Conservation (phyloP, 2,888 invertebrate species). For the Trichopoda pennipes region DNA sequence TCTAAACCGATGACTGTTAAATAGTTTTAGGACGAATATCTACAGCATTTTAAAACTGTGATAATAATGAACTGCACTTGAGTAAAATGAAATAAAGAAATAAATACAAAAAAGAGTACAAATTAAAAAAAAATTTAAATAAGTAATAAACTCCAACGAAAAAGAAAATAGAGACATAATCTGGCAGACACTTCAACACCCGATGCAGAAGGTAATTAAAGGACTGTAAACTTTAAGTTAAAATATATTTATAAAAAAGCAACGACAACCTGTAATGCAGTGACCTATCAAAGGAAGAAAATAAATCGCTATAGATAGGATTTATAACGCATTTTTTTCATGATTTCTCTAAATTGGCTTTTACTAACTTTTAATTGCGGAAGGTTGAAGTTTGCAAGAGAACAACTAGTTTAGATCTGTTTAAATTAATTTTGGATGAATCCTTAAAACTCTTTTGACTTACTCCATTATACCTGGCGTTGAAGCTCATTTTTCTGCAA, state of each 20-base stretch:
- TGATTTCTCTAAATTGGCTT: too few species aligned
- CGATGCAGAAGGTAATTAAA: not conserved
- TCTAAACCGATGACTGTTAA: constrained; percentile 68
- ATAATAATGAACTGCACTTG: constrained; percentile 56
- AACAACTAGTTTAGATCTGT: too few species aligned
- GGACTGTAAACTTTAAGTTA: not conserved
- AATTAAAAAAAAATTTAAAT: constrained; percentile 39
- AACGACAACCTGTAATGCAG: too few species aligned
- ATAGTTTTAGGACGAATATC: constrained; percentile 51
- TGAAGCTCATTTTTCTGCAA: too few species aligned
- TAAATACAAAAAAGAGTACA: constrained; percentile 20
- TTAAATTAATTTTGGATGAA: too few species aligned
- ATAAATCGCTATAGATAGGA: too few species aligned
- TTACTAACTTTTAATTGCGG: too few species aligned
- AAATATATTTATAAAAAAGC: not conserved
- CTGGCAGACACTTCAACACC: not conserved
- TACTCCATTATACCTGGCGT: too few species aligned
- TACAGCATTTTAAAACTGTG: constrained; percentile 57
- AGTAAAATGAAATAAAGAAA: constrained; percentile 35
- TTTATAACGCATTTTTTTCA: too few species aligned
- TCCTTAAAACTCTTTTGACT: too few species aligned
- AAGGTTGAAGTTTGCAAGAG: too few species aligned
- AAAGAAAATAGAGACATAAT: constrained; percentile 20
- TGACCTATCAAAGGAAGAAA: too few species aligned
- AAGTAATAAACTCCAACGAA: constrained; percentile 48